Percentiles rank a stretch among this genome's conserved stretches.
These are phyloP conservation scores for Troides oblongomaculatus DNA, from an alignment of 2,888 invertebrate species.

Conservation along the genomic window DNA sequence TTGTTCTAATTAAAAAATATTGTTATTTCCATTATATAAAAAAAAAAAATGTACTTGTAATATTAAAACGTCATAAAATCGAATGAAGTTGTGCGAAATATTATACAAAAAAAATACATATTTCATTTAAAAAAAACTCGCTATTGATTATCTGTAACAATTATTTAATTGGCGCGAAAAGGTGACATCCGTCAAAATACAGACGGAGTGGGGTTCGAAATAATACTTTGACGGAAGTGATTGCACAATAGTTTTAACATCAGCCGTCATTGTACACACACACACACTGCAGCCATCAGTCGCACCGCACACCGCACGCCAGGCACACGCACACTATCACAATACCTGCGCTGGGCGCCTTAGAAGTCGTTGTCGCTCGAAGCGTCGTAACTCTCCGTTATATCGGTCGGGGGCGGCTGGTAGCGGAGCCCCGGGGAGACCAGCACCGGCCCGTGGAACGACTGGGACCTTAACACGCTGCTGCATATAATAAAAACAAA, in stretches of 20 bases:
- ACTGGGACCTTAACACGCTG: constrained; percentile 81
- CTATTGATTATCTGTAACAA: constrained; percentile 12
- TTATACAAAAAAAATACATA: not conserved
- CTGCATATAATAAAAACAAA: constrained; percentile 48
- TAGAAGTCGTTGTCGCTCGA: constrained; percentile 79
- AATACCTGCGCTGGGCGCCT: constrained; percentile 41
- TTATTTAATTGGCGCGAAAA: constrained; percentile 21
- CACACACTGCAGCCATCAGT: constrained; percentile 14
- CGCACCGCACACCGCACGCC: constrained; percentile 31
- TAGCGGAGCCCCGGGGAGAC: constrained; percentile 58
- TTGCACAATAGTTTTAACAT: constrained; percentile 3
- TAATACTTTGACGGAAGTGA: not conserved
- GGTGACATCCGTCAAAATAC: constrained; percentile 31
- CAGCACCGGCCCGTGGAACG: constrained; percentile 80
- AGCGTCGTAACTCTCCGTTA: constrained; percentile 68
- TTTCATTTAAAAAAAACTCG: constrained; percentile 2
- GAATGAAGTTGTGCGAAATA: constrained; percentile 21
- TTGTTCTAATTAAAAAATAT: constrained; percentile 8
- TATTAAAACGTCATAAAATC: not conserved
- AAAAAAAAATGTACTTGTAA: constrained; percentile 17
- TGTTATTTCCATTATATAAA: not conserved
- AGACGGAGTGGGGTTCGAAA: not conserved
- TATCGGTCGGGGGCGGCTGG: constrained; percentile 53
- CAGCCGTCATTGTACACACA: constrained; percentile 8
- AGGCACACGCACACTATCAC: constrained; percentile 49